Base-by-base conservation (phyloP, 1,140 invertebrate species). In the Brachionus paranguensis region DNA sequence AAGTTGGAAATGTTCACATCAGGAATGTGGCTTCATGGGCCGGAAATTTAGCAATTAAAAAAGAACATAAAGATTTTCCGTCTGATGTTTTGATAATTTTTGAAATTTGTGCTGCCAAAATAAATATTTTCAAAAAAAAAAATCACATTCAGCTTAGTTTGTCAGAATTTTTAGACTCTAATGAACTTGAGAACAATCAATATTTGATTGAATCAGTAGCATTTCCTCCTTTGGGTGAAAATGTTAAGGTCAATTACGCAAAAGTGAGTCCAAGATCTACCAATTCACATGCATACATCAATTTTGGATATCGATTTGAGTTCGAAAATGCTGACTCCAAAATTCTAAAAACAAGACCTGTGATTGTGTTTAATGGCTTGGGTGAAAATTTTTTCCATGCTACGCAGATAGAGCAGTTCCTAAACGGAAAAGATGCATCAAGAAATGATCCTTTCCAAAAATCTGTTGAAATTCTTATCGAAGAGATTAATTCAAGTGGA, bases 41-140 rank as follows among this genome's bases (percentile, higher is more conserved):
- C 53, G 94, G 94, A 43, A 95, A 95, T 86, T 88, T 95, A 64
- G 92, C 93, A 89, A 91, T 94, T 83, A 95, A 95, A 88, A 92
- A 94, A 85, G 86, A 88, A 7, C 90, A 93, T 85, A 89, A 88
- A 1, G 91, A 93, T 84, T 95, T 94, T 87, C 93, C 92, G 1
- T 95, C 94, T n/a, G 78, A 81, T 68, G 33, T 81, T 17, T 60
- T 68, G 27, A 41, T 37, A 8, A 60, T 81, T 64, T 41, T 81
- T 41, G 78, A 81, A 68, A 37, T 45, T 33, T 20, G 20, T 12
- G 53, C 17, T 20, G 78, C 78, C 1, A 64, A 24, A 27, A 2
- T 81, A 10, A 68, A 64, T 47, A 45, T 81, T 47, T 47, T 37
- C 53, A 60, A 60, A 3, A 20, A 64, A 41, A 27, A 64, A 20